Evolutionary conservation across 2,113 vertebrate species (phyloP).

Genomic region (Casuarius casuarius): DNA sequence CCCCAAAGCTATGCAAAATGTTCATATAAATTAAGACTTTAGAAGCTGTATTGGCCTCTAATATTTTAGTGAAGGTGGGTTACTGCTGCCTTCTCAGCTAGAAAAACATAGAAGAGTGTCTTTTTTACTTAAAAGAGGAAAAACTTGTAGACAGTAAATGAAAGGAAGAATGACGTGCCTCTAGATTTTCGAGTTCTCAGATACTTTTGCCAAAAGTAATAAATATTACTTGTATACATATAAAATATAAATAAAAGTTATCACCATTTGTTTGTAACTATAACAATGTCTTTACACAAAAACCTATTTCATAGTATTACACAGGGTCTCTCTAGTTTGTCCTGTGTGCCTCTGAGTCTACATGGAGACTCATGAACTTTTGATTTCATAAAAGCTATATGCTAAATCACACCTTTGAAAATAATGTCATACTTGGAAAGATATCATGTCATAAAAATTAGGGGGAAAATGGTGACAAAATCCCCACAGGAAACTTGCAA

Average conservation of each 20-base stretch:
- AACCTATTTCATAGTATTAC: background rate
- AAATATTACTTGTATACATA: background rate
- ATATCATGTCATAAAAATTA: constrained; percentile 29
- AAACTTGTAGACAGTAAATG: background rate
- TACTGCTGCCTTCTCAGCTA: background rate
- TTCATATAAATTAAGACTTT: constrained; percentile 30
- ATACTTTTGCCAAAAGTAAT: background rate
- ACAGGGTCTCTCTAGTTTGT: background rate
- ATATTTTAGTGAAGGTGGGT: background rate
- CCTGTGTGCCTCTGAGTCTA: background rate
- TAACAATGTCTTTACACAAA: background rate
- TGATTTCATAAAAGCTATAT: background rate
- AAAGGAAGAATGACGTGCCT: background rate
- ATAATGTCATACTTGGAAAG: background rate
- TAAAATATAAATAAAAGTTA: background rate
- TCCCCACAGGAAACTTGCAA: background rate
- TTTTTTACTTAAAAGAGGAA: background rate
- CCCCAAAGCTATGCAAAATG: constrained; percentile 31
- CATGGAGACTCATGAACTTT: background rate
- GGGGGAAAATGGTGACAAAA: constrained; percentile 24
- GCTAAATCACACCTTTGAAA: background rate
- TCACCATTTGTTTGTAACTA: background rate
- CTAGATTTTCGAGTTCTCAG: background rate
- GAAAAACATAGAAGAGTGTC: background rate
- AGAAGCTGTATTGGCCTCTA: background rate